Conservation (phyloP, 2,113 vertebrate species). For the Ceratotherium simum region DNA sequence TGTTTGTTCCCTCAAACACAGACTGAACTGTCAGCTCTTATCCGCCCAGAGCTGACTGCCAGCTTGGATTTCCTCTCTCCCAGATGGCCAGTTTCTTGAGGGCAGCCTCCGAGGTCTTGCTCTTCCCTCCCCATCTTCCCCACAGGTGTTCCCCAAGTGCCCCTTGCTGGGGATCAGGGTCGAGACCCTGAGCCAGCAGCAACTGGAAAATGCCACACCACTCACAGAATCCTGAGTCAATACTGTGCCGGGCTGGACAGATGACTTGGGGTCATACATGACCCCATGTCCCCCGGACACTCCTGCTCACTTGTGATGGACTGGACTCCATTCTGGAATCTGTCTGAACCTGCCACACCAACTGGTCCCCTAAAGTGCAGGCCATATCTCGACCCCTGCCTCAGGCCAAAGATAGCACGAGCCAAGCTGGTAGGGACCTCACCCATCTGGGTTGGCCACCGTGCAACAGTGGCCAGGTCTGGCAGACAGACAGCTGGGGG, state of each 20-base stretch:
- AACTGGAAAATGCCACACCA: neutral
- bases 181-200: neutral
- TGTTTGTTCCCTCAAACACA: neutral
- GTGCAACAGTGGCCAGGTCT: accelerated
- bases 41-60: neutral
- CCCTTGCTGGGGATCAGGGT: neutral
- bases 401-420: neutral
- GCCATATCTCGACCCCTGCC: accelerated
- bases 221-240: neutral
- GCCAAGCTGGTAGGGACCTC: accelerated
- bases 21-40: neutral
- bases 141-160: neutral
- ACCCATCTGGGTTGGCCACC: accelerated
- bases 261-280: accelerated
- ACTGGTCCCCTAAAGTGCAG: neutral
- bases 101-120: neutral
- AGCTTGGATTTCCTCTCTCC: accelerated
- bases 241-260: too few relatives aligned
- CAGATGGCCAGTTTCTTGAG: accelerated
- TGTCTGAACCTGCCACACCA: neutral
- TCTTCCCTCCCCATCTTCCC: neutral
- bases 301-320: neutral
- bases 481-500: neutral
- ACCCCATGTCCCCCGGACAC: neutral
- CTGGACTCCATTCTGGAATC: neutral